phyloP scores from a whole-genome alignment of 1,140 invertebrate genomes.

The Drosophila lacertosa region DNA sequence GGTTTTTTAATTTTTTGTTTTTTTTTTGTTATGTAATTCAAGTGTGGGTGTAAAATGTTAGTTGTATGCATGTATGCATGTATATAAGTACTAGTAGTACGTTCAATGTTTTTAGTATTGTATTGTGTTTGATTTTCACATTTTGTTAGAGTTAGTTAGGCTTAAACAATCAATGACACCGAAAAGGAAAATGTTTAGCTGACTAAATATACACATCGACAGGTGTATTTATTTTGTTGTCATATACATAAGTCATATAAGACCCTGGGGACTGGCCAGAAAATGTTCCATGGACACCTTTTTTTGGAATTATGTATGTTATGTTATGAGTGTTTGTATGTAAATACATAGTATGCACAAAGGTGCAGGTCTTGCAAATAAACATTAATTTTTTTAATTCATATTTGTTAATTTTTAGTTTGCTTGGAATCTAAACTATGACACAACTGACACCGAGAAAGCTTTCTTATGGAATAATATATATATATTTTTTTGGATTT shows the following conservation, averaged over 20 bases:
- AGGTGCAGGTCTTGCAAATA: conserved; percentile 32
- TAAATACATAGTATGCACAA: background rate
- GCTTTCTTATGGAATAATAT: conserved; percentile 36
- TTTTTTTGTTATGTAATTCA: conserved; percentile 15
- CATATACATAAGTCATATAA: conserved; percentile 16
- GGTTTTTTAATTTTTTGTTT: conserved; percentile 30
- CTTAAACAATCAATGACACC: conserved; percentile 75
- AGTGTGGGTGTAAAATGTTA: too few species aligned
- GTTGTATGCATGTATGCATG: conserved; percentile 18
- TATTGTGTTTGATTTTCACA: conserved; percentile 21
- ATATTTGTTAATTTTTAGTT: conserved; percentile 34
- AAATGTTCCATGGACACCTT: background rate
- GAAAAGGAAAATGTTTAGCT: conserved; percentile 62
- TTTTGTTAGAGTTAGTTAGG: conserved; percentile 40
- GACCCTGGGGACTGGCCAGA: conserved; percentile 4
- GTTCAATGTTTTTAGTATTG: conserved; percentile 21
- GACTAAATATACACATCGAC: conserved; percentile 37
- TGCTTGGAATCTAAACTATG: conserved; percentile 63
- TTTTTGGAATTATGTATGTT: conserved; percentile 8
- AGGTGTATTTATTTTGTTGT: conserved; percentile 26
- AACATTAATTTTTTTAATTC: conserved; percentile 14
- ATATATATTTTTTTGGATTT: conserved; percentile 30
- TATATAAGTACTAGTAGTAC: background rate
- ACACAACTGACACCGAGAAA: conserved; percentile 69
- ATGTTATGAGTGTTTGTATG: conserved; percentile 10